Evolutionary conservation across 2,113 vertebrate genomes (phyloP).

Genomic region (Tachysurus fulvidraco): DNA sequence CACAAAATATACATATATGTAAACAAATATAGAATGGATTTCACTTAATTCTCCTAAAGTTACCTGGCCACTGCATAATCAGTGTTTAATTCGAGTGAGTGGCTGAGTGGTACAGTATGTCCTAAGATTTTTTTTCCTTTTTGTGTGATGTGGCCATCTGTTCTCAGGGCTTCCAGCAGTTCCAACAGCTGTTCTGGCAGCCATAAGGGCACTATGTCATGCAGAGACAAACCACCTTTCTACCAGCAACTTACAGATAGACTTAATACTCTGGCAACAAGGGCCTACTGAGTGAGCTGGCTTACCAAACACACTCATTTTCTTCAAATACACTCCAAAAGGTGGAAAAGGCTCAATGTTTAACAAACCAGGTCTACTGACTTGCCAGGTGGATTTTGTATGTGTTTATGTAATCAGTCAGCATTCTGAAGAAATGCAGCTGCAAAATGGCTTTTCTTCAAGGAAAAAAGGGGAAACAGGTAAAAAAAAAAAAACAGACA

Average conservation of each 20-base stretch:
- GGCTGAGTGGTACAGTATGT: slow-evolving; percentile 15
- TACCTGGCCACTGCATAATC: background rate
- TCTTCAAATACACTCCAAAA: slow-evolving; percentile 25
- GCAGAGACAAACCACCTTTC: slow-evolving; percentile 61
- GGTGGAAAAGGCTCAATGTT: slow-evolving; percentile 22
- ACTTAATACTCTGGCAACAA: slow-evolving; percentile 53
- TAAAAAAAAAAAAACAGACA: background rate
- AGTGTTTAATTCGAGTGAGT: slow-evolving; percentile 11
- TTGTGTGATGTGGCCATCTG: slow-evolving; percentile 60
- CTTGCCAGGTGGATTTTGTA: background rate
- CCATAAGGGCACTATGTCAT: slow-evolving; percentile 55
- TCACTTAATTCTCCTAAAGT: background rate
- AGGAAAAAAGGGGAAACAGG: background rate
- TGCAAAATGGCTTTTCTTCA: background rate
- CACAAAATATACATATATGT: background rate
- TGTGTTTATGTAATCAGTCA: background rate
- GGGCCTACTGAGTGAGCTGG: slow-evolving; percentile 53
- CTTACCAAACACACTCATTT: slow-evolving; percentile 33
- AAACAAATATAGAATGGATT: background rate
- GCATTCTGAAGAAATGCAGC: background rate
- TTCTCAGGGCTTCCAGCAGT: slow-evolving; percentile 60
- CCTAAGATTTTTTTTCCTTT: slow-evolving; percentile 31
- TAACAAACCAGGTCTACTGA: slow-evolving; percentile 7
- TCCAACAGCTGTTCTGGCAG: slow-evolving; percentile 62
- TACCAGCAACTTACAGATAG: slow-evolving; percentile 59